phyloP scores from a whole-genome alignment of 1,140 invertebrate species.

The Cyphomyrmex costatus region DNA sequence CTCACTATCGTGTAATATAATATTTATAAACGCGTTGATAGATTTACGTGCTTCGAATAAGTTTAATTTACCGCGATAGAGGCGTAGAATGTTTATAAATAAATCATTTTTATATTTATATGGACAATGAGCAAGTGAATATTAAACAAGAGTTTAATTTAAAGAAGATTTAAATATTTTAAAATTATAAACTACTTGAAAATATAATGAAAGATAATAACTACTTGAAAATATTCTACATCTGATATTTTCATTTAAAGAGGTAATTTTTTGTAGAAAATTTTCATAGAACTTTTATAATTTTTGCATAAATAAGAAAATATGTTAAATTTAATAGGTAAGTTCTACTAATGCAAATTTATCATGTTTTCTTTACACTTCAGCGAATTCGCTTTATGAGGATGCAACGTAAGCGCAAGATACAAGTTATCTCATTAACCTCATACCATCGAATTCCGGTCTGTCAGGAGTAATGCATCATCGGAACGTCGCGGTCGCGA shows the following conservation, averaged over 20 bases:
- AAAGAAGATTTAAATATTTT: background rate
- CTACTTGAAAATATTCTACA: too few relatives aligned
- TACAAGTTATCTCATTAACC: constrained; percentile 58
- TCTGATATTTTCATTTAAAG: background rate
- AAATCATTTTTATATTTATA: background rate
- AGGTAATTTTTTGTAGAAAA: background rate
- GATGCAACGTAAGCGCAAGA: constrained; percentile 11
- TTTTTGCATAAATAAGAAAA: background rate
- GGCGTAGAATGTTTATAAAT: background rate
- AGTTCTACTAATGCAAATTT: background rate
- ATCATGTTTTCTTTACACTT: background rate
- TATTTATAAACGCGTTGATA: background rate
- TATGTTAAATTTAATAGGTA: background rate
- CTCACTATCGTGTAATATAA: background rate
- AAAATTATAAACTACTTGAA: too few relatives aligned
- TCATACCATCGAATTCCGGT: constrained; percentile 50
- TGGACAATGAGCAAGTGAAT: background rate
- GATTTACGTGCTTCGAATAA: background rate
- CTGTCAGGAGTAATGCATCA: constrained; percentile 52
- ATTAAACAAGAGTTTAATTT: background rate
- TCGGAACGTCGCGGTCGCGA: constrained; percentile 43
- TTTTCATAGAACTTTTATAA: background rate
- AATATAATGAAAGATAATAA: too few relatives aligned
- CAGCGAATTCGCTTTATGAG: background rate
- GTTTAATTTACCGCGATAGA: background rate